Evolutionary conservation across 2,797 vertebrate genomes (phyloP).

Genomic region (Buphagus erythrorhynchus): DNA sequence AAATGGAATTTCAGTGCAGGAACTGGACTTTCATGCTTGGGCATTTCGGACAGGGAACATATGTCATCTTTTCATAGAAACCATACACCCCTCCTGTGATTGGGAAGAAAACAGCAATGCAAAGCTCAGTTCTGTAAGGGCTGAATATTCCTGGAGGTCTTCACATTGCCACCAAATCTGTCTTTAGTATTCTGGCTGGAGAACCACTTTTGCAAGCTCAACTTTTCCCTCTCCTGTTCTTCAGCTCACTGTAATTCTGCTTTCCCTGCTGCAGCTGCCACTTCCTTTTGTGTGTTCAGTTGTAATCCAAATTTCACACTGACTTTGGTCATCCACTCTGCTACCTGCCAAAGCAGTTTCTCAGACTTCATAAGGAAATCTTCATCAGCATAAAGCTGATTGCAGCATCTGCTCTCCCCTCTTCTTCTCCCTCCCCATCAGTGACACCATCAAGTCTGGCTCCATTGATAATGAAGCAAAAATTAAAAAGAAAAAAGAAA

Average conservation of each 20-base stretch:
- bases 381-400: neutral
- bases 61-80: neutral
- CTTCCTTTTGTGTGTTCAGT: neutral
- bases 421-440: neutral
- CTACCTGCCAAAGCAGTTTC: neutral
- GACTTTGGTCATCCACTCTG: neutral
- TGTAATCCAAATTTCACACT: constrained; percentile 26
- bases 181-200: neutral
- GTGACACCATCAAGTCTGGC: constrained; percentile 8
- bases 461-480: neutral
- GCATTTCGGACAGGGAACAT: neutral
- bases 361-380: neutral
- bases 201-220: neutral
- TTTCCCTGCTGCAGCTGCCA: neutral
- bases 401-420: neutral
- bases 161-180: neutral
- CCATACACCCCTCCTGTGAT: neutral
- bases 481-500: neutral
- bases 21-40: neutral
- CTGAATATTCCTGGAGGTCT: neutral
- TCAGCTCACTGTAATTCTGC: neutral
- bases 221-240: neutral
- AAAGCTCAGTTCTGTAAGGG: neutral
- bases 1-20: neutral
- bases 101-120: neutral